Evolutionary conservation across 2,888 invertebrate species (phyloP).

Genomic region (Epirrita christyi): DNA sequence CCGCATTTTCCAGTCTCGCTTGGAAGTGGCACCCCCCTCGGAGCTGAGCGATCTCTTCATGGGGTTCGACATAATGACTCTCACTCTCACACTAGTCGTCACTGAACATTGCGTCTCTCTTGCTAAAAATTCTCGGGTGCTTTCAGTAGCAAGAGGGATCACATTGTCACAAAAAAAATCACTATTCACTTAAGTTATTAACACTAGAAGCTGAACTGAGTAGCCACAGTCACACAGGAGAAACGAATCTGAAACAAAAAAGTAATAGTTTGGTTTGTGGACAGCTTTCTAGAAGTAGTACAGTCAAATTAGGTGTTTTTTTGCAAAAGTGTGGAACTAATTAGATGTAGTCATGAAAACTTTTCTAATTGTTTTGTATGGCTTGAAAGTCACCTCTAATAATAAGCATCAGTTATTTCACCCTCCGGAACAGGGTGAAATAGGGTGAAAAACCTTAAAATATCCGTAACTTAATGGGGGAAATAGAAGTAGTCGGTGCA

Average conservation of each 20-base stretch:
- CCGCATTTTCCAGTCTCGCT: constrained; percentile 89
- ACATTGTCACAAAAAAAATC: neutral
- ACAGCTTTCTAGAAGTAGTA: no score
- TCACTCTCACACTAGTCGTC: constrained; percentile 11
- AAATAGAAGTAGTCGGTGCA: no score
- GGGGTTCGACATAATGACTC: constrained; percentile 67
- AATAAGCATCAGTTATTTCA: no score
- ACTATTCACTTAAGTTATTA: constrained; percentile 4
- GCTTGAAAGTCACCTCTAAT: no score
- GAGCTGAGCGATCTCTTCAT: constrained; percentile 88
- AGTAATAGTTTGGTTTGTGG: neutral
- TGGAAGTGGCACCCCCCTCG: constrained; percentile 83
- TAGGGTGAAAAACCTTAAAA: no score
- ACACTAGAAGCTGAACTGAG: neutral
- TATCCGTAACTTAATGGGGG: no score
- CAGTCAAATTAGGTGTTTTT: no score
- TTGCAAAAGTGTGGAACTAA: no score
- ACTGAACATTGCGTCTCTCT: constrained; percentile 54
- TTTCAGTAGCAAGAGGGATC: neutral
- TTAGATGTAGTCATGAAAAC: no score
- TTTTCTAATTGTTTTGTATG: no score
- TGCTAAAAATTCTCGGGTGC: constrained; percentile 37
- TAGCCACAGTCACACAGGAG: neutral
- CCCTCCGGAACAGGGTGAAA: no score
- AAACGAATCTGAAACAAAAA: constrained; percentile 32